Conservation (phyloP, 2,113 vertebrate species). For the Mesoclemmys tuberculata region DNA sequence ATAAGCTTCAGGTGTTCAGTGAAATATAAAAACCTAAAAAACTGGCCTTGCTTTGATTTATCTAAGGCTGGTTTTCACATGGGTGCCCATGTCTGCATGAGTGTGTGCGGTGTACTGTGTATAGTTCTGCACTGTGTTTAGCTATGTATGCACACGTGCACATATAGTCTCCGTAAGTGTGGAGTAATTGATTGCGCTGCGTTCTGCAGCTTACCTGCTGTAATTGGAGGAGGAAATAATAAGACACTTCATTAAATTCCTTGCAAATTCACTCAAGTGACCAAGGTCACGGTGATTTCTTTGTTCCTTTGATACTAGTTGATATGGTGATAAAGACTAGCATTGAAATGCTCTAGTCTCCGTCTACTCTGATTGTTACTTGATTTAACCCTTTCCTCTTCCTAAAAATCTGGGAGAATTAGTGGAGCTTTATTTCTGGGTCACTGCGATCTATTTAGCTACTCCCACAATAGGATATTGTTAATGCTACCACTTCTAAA, state of each 20-base stretch:
- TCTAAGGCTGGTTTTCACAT: accelerated
- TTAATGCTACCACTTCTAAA: neutral
- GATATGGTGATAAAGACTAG: neutral
- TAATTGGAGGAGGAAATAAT: neutral
- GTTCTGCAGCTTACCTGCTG: neutral
- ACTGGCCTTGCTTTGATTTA: accelerated
- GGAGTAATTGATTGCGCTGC: neutral
- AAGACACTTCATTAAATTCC: neutral
- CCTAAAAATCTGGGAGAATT: neutral
- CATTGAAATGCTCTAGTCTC: neutral
- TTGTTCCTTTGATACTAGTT: neutral
- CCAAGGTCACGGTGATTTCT: neutral
- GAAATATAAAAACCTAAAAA: neutral
- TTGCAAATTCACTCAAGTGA: neutral
- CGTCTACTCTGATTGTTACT: accelerated
- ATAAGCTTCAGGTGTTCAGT: accelerated
- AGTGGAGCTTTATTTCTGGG: neutral
- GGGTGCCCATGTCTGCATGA: neutral
- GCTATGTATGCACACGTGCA: accelerated
- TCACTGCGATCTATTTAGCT: neutral
- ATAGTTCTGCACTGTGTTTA: accelerated
- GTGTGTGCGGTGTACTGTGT: neutral
- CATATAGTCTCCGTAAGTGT: accelerated
- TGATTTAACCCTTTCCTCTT: accelerated
- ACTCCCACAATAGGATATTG: neutral